Evolutionary conservation across 2,797 vertebrate genomes (phyloP), one percentile per base, ranked within the genome.

Genomic region (Acrossocheilus fasciatus): DNA sequence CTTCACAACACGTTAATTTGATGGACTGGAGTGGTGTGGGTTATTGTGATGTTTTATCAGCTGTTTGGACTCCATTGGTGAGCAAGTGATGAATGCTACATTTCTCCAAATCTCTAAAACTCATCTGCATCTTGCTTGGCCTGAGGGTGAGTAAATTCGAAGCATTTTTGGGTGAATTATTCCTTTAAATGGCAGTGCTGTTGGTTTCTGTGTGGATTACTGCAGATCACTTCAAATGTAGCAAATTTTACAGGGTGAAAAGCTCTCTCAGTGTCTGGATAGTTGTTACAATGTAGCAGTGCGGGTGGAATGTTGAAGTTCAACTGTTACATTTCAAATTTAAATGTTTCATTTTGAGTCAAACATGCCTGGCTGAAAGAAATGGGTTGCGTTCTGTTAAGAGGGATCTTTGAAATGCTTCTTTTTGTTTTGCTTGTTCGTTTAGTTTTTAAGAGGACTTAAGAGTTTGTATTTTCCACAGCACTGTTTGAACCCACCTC

Each of bases 401-500:
- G 17, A 66, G 41, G 30, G 54, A 23, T 77, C 11, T 57, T 39
- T 14, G 74, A 20, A 54, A 52, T 34, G 9, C 5, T 4, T 20
- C 12, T 9, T 9, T 36, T 9, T 18, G 9, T 36, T 30, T 34
- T 14, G 2, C 45, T 45, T 34, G 2, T 15, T 50, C 1, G 1
- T 73, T 36, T 18, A 11, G 17, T 45, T 14, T 34, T 39, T 12
- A 41, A 45, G 83, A 76, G 43, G 73, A 59, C 82, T 68, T 45
- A 30, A 30, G 30, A 10, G 57, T 64, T 50, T 23, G 14, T 84
- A 8, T 77, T 69, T 52, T 41, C 20, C 66, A 57, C 62, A 57
- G 68, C 68, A 57, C 69, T 73, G 23, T 73, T 83, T 79, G 26
- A 77, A 77, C 23, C n/a, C 75, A 78, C 74, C 23, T 70, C 64